Evolutionary conservation across 2,888 invertebrate genomes (phyloP), one percentile per base, ranked within the genome.

Genomic region (Caenorhabditis wallacei): DNA sequence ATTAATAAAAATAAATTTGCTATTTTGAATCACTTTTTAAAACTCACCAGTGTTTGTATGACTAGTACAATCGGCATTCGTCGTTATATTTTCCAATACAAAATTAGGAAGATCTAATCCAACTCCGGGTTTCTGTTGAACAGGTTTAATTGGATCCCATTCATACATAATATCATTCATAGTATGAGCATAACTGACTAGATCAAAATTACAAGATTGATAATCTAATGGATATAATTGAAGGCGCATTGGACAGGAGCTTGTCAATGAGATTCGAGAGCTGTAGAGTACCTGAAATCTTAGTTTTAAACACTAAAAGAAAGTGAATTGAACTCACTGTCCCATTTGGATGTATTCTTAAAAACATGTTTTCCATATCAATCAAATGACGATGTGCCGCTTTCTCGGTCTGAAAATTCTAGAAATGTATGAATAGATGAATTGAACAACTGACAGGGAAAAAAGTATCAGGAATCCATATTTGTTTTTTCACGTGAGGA

Each of bases 181-280:
- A 57, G 98, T 98, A 95, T 97, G 98, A 84, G 98, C 98, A 93
- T 98, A 98, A 93, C 97, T 97, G 89, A 97, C 97, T 95, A 98
- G 96, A 92, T 96, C 94, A 88, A 98, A 94, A 75, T 96, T 96
- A 93, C 98, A 98, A 84, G 95, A 95, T 94, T 98, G 98, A 92
- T 96, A 95, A 93, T 98, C 98, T 93, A 98, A 93, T 5, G 98
- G 98, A 93, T 97, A 98, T 16, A 90, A 74, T 70, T 88, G 88
- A 3, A 89, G 80, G 30, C 84, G 84, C 89, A 89, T 89, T 7
- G 85, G 85, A 68, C 89, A 89, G 1, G 88, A 87, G 57, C 85
- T 87, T 5, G 88, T 90, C 16, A 90, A 53, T n/a, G 90, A 90
- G 30, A 90, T 85, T 11, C 90, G 82, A 4, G 88, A 88, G 56